Percentiles rank a stretch among this genome's conserved stretches.
Conservation (phyloP, 2,113 vertebrate genomes). For the Tragelaphus strepsiceros region DNA sequence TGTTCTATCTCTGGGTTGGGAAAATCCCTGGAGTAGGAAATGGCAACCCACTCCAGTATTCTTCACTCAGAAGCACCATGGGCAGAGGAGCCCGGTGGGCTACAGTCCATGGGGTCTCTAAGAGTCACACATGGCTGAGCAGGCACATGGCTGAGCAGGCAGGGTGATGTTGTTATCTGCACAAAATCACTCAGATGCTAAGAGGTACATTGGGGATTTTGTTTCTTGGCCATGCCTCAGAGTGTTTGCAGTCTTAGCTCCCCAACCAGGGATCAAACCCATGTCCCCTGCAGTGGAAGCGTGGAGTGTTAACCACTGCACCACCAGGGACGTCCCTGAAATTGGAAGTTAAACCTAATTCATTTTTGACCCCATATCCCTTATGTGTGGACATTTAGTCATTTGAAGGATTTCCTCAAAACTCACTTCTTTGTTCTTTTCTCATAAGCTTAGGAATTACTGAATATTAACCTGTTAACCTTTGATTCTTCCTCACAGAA, state of each 20-base stretch:
- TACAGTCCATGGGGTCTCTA: neutral
- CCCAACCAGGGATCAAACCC: neutral
- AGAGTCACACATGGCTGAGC: fast-evolving
- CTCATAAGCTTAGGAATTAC: neutral
- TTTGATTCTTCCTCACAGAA: neutral
- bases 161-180: neutral
- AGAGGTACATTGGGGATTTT: neutral
- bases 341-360: neutral
- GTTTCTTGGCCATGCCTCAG: neutral
- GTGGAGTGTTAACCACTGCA: neutral
- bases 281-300: neutral
- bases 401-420: neutral
- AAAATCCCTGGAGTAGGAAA: neutral
- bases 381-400: neutral
- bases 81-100: fast-evolving
- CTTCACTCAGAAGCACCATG: fast-evolving
- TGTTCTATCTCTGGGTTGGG: neutral
- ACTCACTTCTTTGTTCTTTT: neutral
- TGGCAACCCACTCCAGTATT: neutral
- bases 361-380: neutral
- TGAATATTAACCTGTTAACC: neutral
- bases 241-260: neutral
- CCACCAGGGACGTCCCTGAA: neutral
- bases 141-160: fast-evolving
- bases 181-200: no score